Conservation (phyloP, 2,113 vertebrate species). For the Motacilla alba region DNA sequence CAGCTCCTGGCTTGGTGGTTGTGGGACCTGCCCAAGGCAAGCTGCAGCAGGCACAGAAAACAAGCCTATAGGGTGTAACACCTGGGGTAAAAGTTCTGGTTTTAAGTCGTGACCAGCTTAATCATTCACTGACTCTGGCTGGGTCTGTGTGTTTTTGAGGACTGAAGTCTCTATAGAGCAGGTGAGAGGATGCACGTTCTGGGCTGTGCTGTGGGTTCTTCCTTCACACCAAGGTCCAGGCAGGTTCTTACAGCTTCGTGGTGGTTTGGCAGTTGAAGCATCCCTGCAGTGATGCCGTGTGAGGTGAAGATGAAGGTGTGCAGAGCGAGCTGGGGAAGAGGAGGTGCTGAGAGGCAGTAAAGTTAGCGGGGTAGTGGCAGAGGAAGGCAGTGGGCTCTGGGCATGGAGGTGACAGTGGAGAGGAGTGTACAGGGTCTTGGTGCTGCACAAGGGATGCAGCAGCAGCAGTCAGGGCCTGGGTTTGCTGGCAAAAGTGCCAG, state of each 20-base stretch:
- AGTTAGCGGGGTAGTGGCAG: not conserved
- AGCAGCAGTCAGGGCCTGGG: not conserved
- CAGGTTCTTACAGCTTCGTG: accelerated
- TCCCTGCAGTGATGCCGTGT: not conserved
- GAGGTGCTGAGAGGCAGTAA: not conserved
- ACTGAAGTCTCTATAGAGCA: not conserved
- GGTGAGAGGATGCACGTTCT: not conserved
- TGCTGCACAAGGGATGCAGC: not conserved
- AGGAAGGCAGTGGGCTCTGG: not conserved
- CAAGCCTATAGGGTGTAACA: not conserved
- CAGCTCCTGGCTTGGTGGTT: not conserved
- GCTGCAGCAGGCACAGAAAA: not conserved
- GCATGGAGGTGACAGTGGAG: accelerated
- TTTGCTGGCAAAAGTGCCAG: not conserved
- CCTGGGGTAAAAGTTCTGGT: not conserved
- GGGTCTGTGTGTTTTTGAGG: not conserved
- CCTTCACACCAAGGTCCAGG: not conserved
- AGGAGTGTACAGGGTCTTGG: not conserved
- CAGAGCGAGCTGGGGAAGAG: not conserved
- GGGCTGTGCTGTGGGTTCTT: accelerated
- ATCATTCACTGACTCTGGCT: not conserved
- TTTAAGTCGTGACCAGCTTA: not conserved
- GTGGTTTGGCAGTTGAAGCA: not conserved
- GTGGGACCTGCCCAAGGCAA: not conserved
- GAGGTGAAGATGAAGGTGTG: not conserved